Base-by-base conservation (phyloP, 2,113 vertebrate genomes). In the Callaeas wilsoni region DNA sequence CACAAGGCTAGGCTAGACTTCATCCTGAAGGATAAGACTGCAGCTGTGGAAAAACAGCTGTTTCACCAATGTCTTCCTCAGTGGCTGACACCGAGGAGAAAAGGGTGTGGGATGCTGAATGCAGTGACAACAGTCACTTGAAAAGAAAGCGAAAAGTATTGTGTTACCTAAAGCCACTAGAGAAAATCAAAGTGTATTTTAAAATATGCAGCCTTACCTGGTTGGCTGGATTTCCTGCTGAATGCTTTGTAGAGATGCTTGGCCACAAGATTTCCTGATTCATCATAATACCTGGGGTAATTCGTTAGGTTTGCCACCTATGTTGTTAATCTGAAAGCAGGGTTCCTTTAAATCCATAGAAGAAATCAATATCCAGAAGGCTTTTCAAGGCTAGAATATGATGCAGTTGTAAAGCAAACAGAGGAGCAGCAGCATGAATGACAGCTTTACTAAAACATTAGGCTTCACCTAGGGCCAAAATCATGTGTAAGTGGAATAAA, bases 401-500 rank as follows among this genome's bases (percentile, higher is more conserved):
- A 76, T 52, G 46, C 46, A 52, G 32, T 41, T 68, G 39, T 50
- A 91, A 93, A 90, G 57, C 56, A 96, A 92, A 91, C 37, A 93
- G 62, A 84, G 78, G 32, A 96, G 46, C 29, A 85, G 42, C 46
- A 74, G 75, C 10, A 53, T 46, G 83, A 96, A 50, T 94, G 80
- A 95, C 74, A 93, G 84, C 32, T 67, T 89, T 75, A 86, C 70
- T 90, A 65, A 95, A 76, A 96, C 84, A 90, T 91, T 77, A 91
- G 88, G 35, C 69, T 96, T 96, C 85, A 96, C 92, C 89, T 92
- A 84, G 96, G 93, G 69, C 93, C 83, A 97, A 95, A 97, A 96
- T 96, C 74, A 69, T 95, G 29, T 78, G 5, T 85, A 94, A 97
- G 76, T 94, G 74, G 95, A 95, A 97, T 94, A 94, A 96, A 95